Percentiles rank a stretch among this genome's conserved stretches.
Conservation (phyloP, 2,797 vertebrate genomes). For the Podarcis siculus region DNA sequence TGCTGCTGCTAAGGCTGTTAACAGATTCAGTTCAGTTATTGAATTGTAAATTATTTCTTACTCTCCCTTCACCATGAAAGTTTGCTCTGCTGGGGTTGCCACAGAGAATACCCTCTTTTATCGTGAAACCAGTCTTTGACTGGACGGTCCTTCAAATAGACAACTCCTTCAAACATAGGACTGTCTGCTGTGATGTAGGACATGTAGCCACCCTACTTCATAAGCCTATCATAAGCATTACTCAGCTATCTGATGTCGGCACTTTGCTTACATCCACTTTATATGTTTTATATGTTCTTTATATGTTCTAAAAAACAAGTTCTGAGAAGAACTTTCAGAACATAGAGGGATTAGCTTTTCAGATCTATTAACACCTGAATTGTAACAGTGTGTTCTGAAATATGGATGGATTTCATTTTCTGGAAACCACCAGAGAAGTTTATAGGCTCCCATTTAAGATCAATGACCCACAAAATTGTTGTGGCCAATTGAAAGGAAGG, state of each 20-base stretch:
- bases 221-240: neutral
- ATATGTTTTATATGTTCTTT: neutral
- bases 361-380: neutral
- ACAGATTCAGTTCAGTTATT: neutral
- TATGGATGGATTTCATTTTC: neutral
- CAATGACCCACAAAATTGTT: constrained; percentile 34
- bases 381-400: constrained; percentile 17
- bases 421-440: constrained; percentile 1
- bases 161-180: neutral
- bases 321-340: neutral
- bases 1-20: neutral
- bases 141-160: neutral
- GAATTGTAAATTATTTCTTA: no score
- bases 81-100: no score
- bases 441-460: neutral
- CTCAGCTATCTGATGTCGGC: neutral
- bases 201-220: neutral
- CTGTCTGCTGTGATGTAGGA: neutral
- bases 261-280: neutral
- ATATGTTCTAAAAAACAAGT: neutral
- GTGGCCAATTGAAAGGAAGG: constrained; percentile 44
- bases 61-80: no score
- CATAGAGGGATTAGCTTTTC: neutral
- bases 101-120: neutral
- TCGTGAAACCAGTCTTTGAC: neutral